Evolutionary conservation across 2,888 invertebrate species (phyloP), one percentile per base, ranked within the genome.

Genomic region (Pandemis cinnamomeana): DNA sequence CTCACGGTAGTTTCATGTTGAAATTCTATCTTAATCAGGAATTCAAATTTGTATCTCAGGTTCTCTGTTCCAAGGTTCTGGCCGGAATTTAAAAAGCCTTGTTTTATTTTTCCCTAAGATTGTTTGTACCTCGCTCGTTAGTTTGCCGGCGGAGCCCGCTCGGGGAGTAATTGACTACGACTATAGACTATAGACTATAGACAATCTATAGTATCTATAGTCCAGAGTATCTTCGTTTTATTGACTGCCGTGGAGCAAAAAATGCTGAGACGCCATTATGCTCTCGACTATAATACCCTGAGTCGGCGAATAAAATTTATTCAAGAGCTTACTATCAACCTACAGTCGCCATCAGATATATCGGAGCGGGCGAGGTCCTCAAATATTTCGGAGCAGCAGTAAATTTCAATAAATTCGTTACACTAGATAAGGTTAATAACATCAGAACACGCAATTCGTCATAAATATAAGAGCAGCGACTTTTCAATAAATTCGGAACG

Each of bases 51-150:
- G 3, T 11, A 10, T 11, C 11, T 10, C n/a, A 53, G n/a, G 7
- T 53, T n/a, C n/a, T n/a, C 13, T 4, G 53, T 13, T 13, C 7
- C 15, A 13, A 4, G 53, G 7, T n/a, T 15, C 55, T 20, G 20
- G 7, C 8, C 7, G 7, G 8, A 7, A 55, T 55, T 55, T 20
- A n/a, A 8, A 55, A 55, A 8, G 15, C 1, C 55, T 8, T 20
- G 20, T 55, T 15, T 55, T 55, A 55, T 55, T 55, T 55, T 55
- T n/a, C 20, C 51, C 55, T 48, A 20, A 55, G 55, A 20, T 6
- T 55, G 55, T 55, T 55, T 55, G 55, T 55, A 20, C 58, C 58
- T 55, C 8, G 27, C 58, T 61, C 61, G 61, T 61, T 63, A 63
- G 42, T 44, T 63, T 44, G 10, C 44, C 61, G 20, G 41, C 7